A percentile compares a stretch with the other conserved stretches of the same genome.
phyloP scores from a whole-genome alignment of 30 jellyfish, hydroid and myxozoan genomes.

The Catostylus mosaicus region DNA sequence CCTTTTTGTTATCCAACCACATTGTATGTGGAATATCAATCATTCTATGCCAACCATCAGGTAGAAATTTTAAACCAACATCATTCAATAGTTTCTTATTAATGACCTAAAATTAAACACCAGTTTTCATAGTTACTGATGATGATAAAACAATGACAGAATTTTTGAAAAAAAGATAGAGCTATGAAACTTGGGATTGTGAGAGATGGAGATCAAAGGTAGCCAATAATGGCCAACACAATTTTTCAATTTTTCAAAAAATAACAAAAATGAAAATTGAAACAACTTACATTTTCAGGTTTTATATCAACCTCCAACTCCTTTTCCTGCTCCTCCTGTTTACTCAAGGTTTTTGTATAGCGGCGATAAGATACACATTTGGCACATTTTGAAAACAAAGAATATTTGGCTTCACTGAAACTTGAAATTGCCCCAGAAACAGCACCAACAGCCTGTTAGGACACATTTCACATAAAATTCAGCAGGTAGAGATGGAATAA shows the following conservation, averaged over 20 bases:
- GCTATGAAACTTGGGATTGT: too few relatives aligned
- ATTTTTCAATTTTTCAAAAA: neutral
- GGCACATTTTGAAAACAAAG: slow-evolving; percentile 65
- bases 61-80: slow-evolving; percentile 61
- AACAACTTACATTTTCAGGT: neutral
- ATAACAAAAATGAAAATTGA: neutral
- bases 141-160: neutral
- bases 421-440: slow-evolving; percentile 52
- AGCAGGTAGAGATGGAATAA: too few relatives aligned
- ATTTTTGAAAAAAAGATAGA: too few relatives aligned
- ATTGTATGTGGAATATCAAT: slow-evolving; percentile 63
- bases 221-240: neutral
- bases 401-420: slow-evolving; percentile 48
- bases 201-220: too few relatives aligned
- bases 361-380: slow-evolving; percentile 65
- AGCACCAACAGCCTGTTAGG: slow-evolving; percentile 49
- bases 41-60: slow-evolving; percentile 69
- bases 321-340: neutral
- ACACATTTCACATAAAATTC: too few relatives aligned
- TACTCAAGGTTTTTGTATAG: slow-evolving; percentile 19
- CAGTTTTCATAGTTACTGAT: neutral
- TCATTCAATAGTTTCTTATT: slow-evolving; percentile 30
- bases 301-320: slow-evolving; percentile 3
- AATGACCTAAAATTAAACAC: neutral
- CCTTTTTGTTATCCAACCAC: slow-evolving; percentile 44